Percentiles rank a stretch among this genome's conserved stretches.
These are phyloP conservation scores for Smutsia gigantea DNA, from an alignment of 2,797 vertebrate species.

Conservation along the genomic window DNA sequence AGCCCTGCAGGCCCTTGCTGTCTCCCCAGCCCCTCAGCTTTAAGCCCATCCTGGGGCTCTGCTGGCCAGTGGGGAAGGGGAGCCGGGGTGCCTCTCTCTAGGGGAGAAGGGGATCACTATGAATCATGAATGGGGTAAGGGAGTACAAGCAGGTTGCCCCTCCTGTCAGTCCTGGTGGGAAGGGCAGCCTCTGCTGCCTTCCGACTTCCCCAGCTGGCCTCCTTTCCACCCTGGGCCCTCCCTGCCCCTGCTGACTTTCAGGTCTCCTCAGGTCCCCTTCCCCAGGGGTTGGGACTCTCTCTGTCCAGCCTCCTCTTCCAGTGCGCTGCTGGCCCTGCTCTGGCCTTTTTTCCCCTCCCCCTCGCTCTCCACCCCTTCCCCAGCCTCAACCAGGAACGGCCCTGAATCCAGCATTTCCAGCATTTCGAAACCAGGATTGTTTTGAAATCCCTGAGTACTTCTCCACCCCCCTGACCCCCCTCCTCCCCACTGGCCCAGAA, in stretches of 20 bases:
- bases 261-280: neutral
- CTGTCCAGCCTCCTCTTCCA: neutral
- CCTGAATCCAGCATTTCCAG: constrained; percentile 78
- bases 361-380: neutral
- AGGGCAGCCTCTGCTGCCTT: constrained; percentile 18
- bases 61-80: neutral
- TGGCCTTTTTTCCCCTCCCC: neutral
- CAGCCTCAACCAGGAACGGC: constrained; percentile 68
- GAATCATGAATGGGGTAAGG: neutral
- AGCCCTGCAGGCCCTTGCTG: neutral
- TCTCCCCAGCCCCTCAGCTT: neutral
- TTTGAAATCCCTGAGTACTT: constrained; percentile 77
- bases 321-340: neutral
- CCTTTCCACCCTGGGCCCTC: neutral
- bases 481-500: constrained; percentile 41
- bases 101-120: neutral
- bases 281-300: neutral
- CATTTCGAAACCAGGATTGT: constrained; percentile 82
- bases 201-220: constrained; percentile 16
- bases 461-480: constrained; percentile 53
- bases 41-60: neutral
- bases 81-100: neutral
- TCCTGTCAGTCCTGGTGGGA: neutral
- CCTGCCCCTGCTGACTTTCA: neutral
- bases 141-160: neutral